Conservation (phyloP, 2,113 vertebrate species). For the Chloebia gouldiae region DNA sequence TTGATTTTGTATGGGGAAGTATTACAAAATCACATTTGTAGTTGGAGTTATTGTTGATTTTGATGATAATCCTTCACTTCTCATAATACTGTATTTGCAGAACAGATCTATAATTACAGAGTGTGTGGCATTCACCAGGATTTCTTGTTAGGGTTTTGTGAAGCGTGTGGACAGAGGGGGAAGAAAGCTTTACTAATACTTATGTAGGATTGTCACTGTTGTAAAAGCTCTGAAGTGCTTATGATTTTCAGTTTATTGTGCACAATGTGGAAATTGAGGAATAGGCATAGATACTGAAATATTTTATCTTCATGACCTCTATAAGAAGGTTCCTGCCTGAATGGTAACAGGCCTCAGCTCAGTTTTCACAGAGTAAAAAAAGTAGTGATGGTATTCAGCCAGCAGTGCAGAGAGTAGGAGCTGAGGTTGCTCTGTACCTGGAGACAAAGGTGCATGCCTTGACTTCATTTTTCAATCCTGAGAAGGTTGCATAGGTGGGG, state of each 20-base stretch:
- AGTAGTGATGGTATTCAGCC: neutral
- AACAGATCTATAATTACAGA: slow-evolving; percentile 7
- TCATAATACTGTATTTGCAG: neutral
- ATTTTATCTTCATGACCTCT: neutral
- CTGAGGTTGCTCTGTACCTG: neutral
- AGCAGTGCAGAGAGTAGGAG: neutral
- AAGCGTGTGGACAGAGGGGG: neutral
- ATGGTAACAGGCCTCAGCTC: neutral
- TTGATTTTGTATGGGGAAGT: neutral
- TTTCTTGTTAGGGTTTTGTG: slow-evolving; percentile 23
- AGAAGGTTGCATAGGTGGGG: neutral
- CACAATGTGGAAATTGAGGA: neutral
- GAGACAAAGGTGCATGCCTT: neutral
- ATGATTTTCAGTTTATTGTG: neutral
- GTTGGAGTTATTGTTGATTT: slow-evolving; percentile 22
- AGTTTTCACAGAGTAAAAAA: neutral
- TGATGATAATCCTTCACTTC: neutral
- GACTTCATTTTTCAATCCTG: neutral
- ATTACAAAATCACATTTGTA: neutral
- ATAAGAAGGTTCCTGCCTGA: neutral
- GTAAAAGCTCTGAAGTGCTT: neutral
- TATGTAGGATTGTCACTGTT: neutral
- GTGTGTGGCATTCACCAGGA: neutral
- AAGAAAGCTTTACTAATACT: neutral
- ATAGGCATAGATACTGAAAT: neutral